Evolutionary conservation across 2,888 invertebrate species (phyloP), one percentile per base, ranked within the genome.

Genomic region (Netelia melanura): DNA sequence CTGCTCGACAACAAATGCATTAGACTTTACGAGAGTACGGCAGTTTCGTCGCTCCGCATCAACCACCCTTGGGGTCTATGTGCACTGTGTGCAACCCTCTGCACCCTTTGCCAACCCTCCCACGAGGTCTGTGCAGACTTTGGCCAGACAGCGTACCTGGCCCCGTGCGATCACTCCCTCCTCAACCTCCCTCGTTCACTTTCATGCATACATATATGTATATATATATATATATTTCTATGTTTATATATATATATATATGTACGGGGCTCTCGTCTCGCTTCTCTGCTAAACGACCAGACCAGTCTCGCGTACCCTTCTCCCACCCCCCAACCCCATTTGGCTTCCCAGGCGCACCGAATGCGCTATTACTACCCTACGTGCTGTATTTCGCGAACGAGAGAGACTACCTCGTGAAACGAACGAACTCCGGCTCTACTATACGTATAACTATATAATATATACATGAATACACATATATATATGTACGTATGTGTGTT

Each of bases 1-100:
- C 88, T 88, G 89, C 88, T 88, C 90, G 89, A 88, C 90, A 90
- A 90, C 91, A 90, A 91, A 91, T 89, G 91, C 91, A 91, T 92
- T 91, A 92, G 91, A 90, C 89, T 92, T 92, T 92, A 92, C 89
- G 90, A 88, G 89, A 87, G 89, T 88, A 88, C 86, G 86, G 89
- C 89, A 88, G 91, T 90, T 91, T 89, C 86, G 87, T 87, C 84
- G 84, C 81, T 81, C 76, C 81, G 81, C 78, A 84, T 70, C 70
- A 70, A 87, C 86, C 86, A 78, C 81, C 83, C 81, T 84, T 87
- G 11, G 64, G 30, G 81, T 61, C 52, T 68, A 64, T 61, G 71
- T 81, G 43, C 71, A 64, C 84, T 67, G 72, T 43, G 72, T 74
- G 58, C 80, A 71, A 62, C 71, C 23, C 64, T 74, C 61, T 38